Evolutionary conservation across 1,140 invertebrate genomes (phyloP), one percentile per base, ranked within the genome.

Genomic region (Ectropis grisescens): DNA sequence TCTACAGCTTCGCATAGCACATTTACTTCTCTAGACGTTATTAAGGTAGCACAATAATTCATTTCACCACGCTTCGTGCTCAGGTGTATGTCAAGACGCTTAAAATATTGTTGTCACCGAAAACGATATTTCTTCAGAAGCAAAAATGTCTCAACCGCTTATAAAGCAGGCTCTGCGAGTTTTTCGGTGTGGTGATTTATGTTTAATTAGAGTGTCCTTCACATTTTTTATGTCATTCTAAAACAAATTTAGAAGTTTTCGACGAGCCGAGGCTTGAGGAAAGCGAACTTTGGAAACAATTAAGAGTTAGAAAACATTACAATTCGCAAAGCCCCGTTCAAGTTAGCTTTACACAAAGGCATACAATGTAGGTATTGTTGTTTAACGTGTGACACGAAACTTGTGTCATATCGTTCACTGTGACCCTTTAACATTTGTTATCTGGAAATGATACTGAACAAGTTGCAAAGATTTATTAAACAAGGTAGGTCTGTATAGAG

Each of bases 31-130:
- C n/a, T n/a, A n/a, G n/a, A n/a, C 16, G 3, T 19, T 19, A 19
- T 19, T 19, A 19, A n/a, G 16, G 16, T 8, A 19, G 3, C 3
- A 8, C 16, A 47, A 56, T 61, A 58, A 56, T 39, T 61, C 50
- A 58, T 61, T 58, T 58, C 39, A 38, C 42, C 55, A 34, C 44
- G 45, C 45, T 48, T 35, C 35, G 49, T 43, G 58, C 67, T 60
- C 69, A 78, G 65, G 65, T 78, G 69, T 51, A 46, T 59, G 57
- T 49, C 52, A 38, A 38, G 48, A 11, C 54, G 39, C 51, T 53
- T 72, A 66, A 76, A 76, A 75, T 71, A 72, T 72, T 62, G 58
- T 64, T 65, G 58, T 65, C 60, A 49, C 48, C 49, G 37, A 66
- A 65, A 71, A 66, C 51, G 52, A 68, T 68, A 65, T 64, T 69